Conservation (phyloP, 2,888 invertebrate species). For the Ochropleura plecta region DNA sequence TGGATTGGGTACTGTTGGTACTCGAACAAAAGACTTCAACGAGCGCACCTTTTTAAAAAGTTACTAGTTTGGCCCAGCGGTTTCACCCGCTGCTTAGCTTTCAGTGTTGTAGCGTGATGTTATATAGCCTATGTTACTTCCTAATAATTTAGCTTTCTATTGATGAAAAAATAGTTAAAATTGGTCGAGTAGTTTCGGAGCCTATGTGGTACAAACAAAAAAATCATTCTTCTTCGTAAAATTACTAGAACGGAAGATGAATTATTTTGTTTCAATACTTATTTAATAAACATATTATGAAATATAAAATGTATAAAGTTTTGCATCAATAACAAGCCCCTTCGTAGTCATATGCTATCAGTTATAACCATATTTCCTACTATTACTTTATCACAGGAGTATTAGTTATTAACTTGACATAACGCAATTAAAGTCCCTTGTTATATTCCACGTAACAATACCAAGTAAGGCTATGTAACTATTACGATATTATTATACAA, state of each 20-base stretch:
- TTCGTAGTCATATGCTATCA: background rate
- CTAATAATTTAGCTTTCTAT: no score
- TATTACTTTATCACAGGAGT: constrained; percentile 3
- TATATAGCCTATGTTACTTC: no score
- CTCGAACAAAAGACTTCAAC: constrained; percentile 76
- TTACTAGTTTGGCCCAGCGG: background rate
- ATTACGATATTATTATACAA: constrained; percentile 71
- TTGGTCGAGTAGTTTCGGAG: no score
- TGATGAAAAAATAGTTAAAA: no score
- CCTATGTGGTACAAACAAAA: no score
- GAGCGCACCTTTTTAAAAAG: constrained; percentile 48
- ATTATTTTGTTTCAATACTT: no score
- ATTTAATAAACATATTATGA: no score
- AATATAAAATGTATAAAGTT: no score
- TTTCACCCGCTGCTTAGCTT: no score
- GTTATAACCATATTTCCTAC: background rate
- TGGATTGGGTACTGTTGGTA: constrained; percentile 42
- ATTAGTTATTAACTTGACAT: constrained; percentile 37
- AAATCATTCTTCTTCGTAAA: no score
- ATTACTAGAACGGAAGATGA: no score
- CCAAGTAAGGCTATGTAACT: constrained; percentile 58
- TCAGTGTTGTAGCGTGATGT: no score
- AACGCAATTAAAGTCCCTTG: constrained; percentile 38
- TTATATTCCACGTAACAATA: constrained; percentile 54
- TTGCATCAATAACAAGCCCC: background rate